Conservation (phyloP, 2,797 vertebrate species). For the Urosaurus nigricauda region DNA sequence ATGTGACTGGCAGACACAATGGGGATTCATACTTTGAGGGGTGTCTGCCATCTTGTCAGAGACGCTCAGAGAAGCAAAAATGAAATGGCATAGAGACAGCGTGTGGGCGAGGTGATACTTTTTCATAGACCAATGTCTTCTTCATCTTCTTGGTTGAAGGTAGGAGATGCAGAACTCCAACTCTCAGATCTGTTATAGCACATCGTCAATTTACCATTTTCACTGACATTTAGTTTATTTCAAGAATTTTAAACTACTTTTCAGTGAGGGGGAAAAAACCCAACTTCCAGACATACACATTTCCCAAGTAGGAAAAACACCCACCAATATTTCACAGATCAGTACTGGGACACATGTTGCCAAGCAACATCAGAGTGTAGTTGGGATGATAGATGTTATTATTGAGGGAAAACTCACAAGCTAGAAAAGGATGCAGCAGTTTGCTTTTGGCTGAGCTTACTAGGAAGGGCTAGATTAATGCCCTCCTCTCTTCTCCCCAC, state of each 20-base stretch:
- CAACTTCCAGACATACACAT: not conserved
- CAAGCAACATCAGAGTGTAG: no score
- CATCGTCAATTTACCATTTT: not conserved
- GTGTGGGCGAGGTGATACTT: not conserved
- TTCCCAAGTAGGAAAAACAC: no score
- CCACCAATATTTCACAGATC: no score
- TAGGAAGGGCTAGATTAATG: no score
- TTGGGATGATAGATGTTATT: no score
- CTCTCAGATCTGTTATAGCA: not conserved
- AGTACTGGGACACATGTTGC: no score
- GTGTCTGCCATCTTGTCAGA: slow-evolving; percentile 2
- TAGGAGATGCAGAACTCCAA: not conserved
- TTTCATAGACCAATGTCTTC: not conserved
- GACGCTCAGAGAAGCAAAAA: slow-evolving; percentile 15
- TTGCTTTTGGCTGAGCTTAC: no score
- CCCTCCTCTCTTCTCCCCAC: no score
- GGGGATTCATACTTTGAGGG: slow-evolving; percentile 5
- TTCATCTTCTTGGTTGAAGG: no score
- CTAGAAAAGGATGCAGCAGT: no score
- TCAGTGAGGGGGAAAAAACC: not conserved
- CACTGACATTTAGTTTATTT: not conserved
- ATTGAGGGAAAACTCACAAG: no score
- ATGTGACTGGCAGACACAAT: not conserved
- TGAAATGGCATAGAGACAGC: not conserved
- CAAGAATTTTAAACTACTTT: not conserved